These are phyloP conservation scores for Sandelia bainsii DNA, from an alignment of 2,797 vertebrate species.

Conservation along the genomic window DNA sequence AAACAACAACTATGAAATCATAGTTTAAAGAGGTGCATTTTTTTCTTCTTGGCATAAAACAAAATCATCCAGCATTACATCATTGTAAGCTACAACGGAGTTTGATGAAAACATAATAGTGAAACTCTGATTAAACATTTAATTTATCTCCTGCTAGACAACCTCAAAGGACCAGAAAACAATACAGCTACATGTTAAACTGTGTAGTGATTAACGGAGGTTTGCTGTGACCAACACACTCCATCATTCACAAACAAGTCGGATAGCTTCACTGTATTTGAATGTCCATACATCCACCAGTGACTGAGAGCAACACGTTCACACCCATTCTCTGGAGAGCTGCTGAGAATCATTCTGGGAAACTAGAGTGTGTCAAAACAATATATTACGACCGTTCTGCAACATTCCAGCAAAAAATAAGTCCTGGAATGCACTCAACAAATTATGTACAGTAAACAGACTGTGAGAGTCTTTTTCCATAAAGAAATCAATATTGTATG, in stretches of 20 bases:
- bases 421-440: neutral
- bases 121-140: conserved; percentile 14
- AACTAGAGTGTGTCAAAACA: neutral
- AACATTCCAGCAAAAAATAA: neutral
- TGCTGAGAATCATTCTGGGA: conserved; percentile 1
- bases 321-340: conserved; percentile 47
- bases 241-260: conserved; percentile 44
- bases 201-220: conserved; percentile 46
- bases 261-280: conserved; percentile 39
- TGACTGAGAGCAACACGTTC: conserved; percentile 40
- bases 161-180: conserved; percentile 33
- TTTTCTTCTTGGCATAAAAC: neutral
- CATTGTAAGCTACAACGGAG: neutral
- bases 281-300: conserved; percentile 11
- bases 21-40: neutral
- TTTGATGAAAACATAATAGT: neutral
- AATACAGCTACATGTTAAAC: conserved; percentile 26
- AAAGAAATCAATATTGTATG: neutral
- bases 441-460: neutral
- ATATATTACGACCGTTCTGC: conserved; percentile 12
- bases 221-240: conserved; percentile 50
- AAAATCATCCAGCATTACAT: conserved; percentile 5
- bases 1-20: neutral
- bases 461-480: neutral
- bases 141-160: conserved; percentile 13